Conservation (phyloP, 2,797 vertebrate genomes). For the Chaetophractus vellerosus region DNA sequence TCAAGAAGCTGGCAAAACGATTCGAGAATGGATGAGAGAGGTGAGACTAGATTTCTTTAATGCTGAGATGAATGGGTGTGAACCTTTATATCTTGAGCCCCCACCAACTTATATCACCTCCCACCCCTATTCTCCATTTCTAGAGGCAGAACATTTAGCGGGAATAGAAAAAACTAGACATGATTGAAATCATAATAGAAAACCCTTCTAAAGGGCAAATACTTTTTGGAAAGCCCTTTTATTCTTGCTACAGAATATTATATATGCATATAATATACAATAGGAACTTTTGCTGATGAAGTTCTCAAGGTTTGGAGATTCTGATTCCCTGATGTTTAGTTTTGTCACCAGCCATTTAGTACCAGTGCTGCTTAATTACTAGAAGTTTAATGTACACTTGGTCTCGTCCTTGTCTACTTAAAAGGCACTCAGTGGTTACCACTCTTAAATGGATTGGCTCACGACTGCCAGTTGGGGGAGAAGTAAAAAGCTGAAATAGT, state of each 20-base stretch:
- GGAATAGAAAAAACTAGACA: constrained; percentile 15
- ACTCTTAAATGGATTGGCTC: constrained; percentile 50
- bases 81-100: constrained; percentile 74
- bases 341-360: constrained; percentile 48
- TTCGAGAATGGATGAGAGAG: constrained; percentile 98
- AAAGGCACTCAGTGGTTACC: neutral
- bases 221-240: constrained; percentile 19
- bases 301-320: neutral
- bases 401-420: constrained; percentile 34
- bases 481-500: constrained; percentile 16
- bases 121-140: constrained; percentile 33
- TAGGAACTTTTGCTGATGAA: neutral
- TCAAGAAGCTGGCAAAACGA: constrained; percentile 96
- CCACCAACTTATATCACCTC: constrained; percentile 37
- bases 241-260: too few species aligned
- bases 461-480: constrained; percentile 28
- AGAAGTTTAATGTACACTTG: neutral
- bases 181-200: constrained; percentile 82
- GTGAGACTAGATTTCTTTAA: constrained; percentile 88
- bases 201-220: constrained; percentile 66
- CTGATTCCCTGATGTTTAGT: constrained; percentile 30
- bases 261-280: neutral
- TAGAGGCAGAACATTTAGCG: constrained; percentile 48
- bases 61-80: constrained; percentile 57
- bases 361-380: constrained; percentile 42